Evolutionary conservation across 2,113 vertebrate species (phyloP).

Genomic region (Donacobius atricapilla): DNA sequence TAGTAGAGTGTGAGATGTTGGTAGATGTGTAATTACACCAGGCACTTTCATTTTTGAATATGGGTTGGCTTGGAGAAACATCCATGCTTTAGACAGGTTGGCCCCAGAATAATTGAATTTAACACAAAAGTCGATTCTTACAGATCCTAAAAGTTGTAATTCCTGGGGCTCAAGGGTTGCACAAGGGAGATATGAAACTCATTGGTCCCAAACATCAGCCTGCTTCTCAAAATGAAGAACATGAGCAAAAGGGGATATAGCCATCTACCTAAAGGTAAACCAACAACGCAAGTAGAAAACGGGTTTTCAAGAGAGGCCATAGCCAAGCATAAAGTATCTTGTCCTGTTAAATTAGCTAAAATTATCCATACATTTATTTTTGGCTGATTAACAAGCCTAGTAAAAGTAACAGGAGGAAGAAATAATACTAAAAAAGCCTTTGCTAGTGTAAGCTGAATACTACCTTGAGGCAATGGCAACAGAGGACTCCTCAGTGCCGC

Average conservation of each 20-base stretch:
- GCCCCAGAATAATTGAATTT: not conserved
- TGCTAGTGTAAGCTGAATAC: not conserved
- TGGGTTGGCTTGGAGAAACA: not conserved
- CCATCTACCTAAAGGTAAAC: not conserved
- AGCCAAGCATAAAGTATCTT: not conserved
- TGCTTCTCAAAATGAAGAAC: not conserved
- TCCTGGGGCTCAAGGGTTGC: not conserved
- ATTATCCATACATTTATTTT: not conserved
- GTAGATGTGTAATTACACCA: not conserved
- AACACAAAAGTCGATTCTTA: not conserved
- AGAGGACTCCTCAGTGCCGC: not conserved
- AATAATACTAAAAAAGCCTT: not conserved
- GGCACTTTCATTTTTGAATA: not conserved
- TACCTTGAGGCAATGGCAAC: not conserved
- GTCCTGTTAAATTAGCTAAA: not conserved
- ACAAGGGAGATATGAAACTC: not conserved
- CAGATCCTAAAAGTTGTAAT: not conserved
- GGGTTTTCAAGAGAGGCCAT: not conserved
- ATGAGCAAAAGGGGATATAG: not conserved
- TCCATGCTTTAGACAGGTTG: not conserved
- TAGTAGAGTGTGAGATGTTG: fast-evolving
- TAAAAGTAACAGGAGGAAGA: not conserved
- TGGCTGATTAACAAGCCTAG: not conserved
- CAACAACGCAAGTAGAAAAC: not conserved
- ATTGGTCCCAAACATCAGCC: not conserved